These are phyloP conservation scores for Andrena flavipes DNA, from an alignment of 2,888 invertebrate genomes.

Conservation along the genomic window DNA sequence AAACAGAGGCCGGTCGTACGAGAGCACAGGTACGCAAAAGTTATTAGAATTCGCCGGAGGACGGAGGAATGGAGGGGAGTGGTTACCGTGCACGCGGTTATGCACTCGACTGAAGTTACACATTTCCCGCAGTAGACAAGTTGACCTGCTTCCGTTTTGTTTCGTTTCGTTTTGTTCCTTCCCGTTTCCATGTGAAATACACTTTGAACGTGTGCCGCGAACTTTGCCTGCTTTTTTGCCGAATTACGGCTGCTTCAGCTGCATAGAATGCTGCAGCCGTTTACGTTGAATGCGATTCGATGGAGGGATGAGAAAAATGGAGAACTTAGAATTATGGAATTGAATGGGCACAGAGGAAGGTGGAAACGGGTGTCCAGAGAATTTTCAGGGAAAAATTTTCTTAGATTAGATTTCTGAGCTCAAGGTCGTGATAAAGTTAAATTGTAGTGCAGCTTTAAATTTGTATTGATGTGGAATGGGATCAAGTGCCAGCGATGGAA, in stretches of 20 bases:
- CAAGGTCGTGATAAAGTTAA: no score
- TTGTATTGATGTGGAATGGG: no score
- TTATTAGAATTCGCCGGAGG: conserved; percentile 21
- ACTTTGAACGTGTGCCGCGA: not conserved
- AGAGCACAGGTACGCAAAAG: conserved; percentile 15
- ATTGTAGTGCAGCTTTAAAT: no score
- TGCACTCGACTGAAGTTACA: conserved; percentile 38
- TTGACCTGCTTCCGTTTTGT: conserved; percentile 32
- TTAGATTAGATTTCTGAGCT: no score
- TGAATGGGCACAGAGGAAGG: not conserved
- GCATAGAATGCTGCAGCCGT: not conserved
- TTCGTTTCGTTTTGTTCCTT: no score
- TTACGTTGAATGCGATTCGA: not conserved
- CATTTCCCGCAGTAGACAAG: conserved; percentile 20
- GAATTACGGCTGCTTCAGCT: not conserved
- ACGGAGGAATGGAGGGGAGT: not conserved
- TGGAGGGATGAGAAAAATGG: not conserved
- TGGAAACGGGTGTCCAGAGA: not conserved
- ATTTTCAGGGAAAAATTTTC: no score
- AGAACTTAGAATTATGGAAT: not conserved
- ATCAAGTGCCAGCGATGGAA: not conserved
- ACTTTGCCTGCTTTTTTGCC: not conserved
- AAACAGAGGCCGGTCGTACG: not conserved
- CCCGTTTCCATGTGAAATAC: not conserved
- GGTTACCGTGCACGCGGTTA: conserved; percentile 2